These are phyloP conservation scores for Mus musculus DNA, from an alignment of 2,113 vertebrate genomes.

Conservation along the genomic window GRCm39 chr3:100145001-100145500, in stretches of 20 bases:
- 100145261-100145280: background rate
- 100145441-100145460: background rate
- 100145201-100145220: background rate
- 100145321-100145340: background rate
- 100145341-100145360: background rate
- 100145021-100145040: too few relatives aligned
- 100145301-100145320: background rate
- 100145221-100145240: background rate
- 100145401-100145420: background rate
- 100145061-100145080: too few relatives aligned
- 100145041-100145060: too few relatives aligned
- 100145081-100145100: too few relatives aligned
- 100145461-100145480: background rate
- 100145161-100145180: too few relatives aligned
- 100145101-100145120: too few relatives aligned
- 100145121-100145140: too few relatives aligned
- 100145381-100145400: background rate
- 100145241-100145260: background rate
- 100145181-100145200: background rate
- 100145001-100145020: too few relatives aligned
- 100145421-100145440: background rate
- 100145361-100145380: background rate
- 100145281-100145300: background rate
- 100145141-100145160: too few relatives aligned
- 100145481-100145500: background rate